Conservation (phyloP, 2,888 invertebrate genomes). For the Sinodicranocentrus sp. region DNA sequence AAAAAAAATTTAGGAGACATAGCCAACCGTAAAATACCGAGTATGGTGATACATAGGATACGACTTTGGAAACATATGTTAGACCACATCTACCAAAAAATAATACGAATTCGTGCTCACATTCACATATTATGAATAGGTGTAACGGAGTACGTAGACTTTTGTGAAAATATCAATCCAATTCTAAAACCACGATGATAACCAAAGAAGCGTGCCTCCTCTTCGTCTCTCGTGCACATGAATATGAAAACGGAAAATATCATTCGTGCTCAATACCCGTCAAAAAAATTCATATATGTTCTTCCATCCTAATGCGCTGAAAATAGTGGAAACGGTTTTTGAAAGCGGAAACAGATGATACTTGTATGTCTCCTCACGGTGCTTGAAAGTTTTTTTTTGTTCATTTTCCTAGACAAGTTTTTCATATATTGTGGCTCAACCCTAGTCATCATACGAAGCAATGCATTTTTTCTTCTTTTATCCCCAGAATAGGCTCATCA, state of each 20-base stretch:
- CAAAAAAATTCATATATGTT: background rate
- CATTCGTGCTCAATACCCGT: slow-evolving; percentile 8
- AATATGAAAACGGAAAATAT: slow-evolving; percentile 41
- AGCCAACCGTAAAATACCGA: background rate
- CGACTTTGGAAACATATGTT: slow-evolving; percentile 10
- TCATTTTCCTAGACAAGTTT: background rate
- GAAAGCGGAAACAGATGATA: slow-evolving; percentile 75
- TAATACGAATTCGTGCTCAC: too few relatives aligned
- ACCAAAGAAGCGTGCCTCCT: slow-evolving; percentile 59
- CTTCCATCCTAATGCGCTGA: slow-evolving; percentile 11
- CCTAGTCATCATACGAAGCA: background rate
- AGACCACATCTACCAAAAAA: background rate
- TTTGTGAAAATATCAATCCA: slow-evolving; percentile 51
- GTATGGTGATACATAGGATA: slow-evolving; percentile 3
- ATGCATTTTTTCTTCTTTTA: slow-evolving; percentile 34
- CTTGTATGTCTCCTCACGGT: slow-evolving; percentile 30
- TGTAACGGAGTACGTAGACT: slow-evolving; percentile 1
- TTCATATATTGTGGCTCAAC: too few relatives aligned
- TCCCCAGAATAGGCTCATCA: slow-evolving; percentile 52
- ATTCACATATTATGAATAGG: background rate
- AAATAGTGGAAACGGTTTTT: slow-evolving; percentile 70
- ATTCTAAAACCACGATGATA: slow-evolving; percentile 45
- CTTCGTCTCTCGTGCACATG: slow-evolving; percentile 20
- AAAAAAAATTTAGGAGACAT: background rate
- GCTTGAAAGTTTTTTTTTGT: background rate